A percentile compares a stretch with the other conserved stretches of the same genome.
phyloP scores from a whole-genome alignment of 2,797 vertebrate genomes.

The Chromobotia macracanthus region DNA sequence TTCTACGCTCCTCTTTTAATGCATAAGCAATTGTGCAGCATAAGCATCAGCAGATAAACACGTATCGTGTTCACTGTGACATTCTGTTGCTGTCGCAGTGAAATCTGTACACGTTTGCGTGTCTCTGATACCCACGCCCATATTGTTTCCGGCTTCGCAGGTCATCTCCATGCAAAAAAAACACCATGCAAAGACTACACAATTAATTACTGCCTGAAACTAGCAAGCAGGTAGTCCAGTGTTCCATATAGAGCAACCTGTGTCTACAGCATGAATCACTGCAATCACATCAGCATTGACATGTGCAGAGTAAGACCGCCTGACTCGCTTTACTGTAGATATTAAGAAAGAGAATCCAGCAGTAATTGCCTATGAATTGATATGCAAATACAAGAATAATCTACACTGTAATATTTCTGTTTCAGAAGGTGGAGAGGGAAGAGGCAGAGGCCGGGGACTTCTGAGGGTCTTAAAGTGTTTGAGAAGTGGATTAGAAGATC shows the following conservation, averaged over 20 bases:
- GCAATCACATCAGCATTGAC: slow-evolving; percentile 34
- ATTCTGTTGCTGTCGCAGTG: slow-evolving; percentile 51
- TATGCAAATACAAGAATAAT: slow-evolving; percentile 27
- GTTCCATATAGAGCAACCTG: slow-evolving; percentile 32
- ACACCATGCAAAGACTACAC: slow-evolving; percentile 38
- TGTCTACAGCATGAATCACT: slow-evolving; percentile 49
- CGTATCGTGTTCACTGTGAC: slow-evolving; percentile 51
- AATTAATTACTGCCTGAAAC: slow-evolving; percentile 39
- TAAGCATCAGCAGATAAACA: slow-evolving; percentile 58
- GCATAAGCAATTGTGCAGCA: slow-evolving; percentile 43
- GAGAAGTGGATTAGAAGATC: slow-evolving; percentile 54
- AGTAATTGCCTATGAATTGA: slow-evolving; percentile 26
- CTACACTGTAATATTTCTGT: not conserved
- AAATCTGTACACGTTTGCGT: slow-evolving; percentile 48
- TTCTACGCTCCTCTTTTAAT: slow-evolving; percentile 50
- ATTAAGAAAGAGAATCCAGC: slow-evolving; percentile 5
- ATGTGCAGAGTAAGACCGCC: slow-evolving; percentile 7
- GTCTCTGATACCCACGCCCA: slow-evolving; percentile 51
- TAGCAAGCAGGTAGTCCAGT: slow-evolving; percentile 33
- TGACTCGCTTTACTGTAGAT: slow-evolving; percentile 34
- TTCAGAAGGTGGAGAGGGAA: not conserved
- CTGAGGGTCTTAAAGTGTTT: slow-evolving; percentile 60
- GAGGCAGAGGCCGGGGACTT: slow-evolving; percentile 33
- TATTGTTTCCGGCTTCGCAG: slow-evolving; percentile 35
- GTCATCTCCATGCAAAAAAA: slow-evolving; percentile 19